phyloP scores from a whole-genome alignment of 2,797 vertebrate genomes.

The Sandelia bainsii region DNA sequence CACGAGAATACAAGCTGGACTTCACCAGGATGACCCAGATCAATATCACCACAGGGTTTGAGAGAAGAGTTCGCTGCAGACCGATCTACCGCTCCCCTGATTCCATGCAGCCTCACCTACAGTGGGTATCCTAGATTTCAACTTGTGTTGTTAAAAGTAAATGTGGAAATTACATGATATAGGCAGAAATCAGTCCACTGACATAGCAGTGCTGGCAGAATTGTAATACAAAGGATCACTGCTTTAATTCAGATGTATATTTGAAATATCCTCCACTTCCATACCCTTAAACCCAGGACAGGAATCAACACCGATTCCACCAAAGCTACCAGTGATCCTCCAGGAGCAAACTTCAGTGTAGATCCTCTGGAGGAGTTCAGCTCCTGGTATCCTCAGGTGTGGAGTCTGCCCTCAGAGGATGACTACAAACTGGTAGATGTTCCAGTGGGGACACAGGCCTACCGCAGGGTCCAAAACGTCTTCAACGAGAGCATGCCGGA shows the following conservation, averaged over 20 bases:
- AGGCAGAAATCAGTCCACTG: no score
- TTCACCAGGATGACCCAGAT: slow-evolving; percentile 68
- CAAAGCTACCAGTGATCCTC: background rate
- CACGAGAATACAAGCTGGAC: slow-evolving; percentile 57
- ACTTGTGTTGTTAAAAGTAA: background rate
- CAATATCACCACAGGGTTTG: slow-evolving; percentile 51
- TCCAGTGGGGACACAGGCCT: slow-evolving; percentile 33
- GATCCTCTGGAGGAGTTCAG: slow-evolving; percentile 71
- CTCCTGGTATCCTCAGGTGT: slow-evolving; percentile 76
- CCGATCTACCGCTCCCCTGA: slow-evolving; percentile 55
- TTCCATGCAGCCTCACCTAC: slow-evolving; percentile 54
- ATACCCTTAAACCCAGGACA: slow-evolving; percentile 50
- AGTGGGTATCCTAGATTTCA: slow-evolving; percentile 41
- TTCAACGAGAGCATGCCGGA: slow-evolving; percentile 64
- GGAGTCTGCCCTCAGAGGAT: slow-evolving; percentile 43
- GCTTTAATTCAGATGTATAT: background rate
- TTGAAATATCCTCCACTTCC: background rate
- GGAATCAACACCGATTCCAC: slow-evolving; percentile 9
- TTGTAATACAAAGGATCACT: no score
- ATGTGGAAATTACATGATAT: no score
- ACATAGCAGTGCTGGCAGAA: background rate
- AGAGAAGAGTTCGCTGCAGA: slow-evolving; percentile 53
- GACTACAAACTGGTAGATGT: slow-evolving; percentile 64
- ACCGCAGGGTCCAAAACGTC: slow-evolving; percentile 35
- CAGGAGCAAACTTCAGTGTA: slow-evolving; percentile 51